These are phyloP conservation scores for Drosophila punjabiensis DNA, from an alignment of 1,140 invertebrate species.

Conservation along the genomic window DNA sequence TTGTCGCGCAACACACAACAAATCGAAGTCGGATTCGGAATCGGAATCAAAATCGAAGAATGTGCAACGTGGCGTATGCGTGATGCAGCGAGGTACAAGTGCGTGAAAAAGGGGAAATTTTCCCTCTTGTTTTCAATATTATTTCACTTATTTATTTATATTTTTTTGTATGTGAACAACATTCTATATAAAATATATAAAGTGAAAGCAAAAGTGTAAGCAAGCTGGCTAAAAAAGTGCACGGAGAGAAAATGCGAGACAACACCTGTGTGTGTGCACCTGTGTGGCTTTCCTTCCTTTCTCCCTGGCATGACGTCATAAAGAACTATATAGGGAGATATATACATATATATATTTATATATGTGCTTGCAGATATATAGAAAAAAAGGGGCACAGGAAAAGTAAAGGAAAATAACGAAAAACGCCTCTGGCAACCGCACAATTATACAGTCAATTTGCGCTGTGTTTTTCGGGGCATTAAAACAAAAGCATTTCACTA, in stretches of 20 bases:
- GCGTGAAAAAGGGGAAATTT: conserved; percentile 17
- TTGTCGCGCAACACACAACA: conserved; percentile 32
- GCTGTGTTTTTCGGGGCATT: conserved; percentile 82
- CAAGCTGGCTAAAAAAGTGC: conserved; percentile 9
- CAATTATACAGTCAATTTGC: conserved; percentile 82
- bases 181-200: background rate
- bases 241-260: conserved; percentile 1
- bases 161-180: conserved; percentile 21
- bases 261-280: conserved; percentile 35
- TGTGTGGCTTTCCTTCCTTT: conserved; percentile 5
- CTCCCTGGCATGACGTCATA: conserved; percentile 21
- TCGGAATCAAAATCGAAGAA: conserved; percentile 17
- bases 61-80: conserved; percentile 67
- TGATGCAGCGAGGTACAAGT: conserved; percentile 60
- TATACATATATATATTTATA: background rate
- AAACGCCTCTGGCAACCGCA: conserved; percentile 56
- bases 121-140: background rate
- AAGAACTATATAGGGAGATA: conserved; percentile 16
- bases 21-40: conserved; percentile 29
- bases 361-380: conserved; percentile 7
- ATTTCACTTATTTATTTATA: background rate
- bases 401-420: conserved; percentile 8
- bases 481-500: conserved; percentile 81
- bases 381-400: conserved; percentile 15
- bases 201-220: conserved; percentile 41